A percentile compares a stretch with the other conserved stretches of the same genome.
Evolutionary conservation across 2,888 invertebrate genomes (phyloP).

Genomic region (Caenorhabditis sp.): DNA sequence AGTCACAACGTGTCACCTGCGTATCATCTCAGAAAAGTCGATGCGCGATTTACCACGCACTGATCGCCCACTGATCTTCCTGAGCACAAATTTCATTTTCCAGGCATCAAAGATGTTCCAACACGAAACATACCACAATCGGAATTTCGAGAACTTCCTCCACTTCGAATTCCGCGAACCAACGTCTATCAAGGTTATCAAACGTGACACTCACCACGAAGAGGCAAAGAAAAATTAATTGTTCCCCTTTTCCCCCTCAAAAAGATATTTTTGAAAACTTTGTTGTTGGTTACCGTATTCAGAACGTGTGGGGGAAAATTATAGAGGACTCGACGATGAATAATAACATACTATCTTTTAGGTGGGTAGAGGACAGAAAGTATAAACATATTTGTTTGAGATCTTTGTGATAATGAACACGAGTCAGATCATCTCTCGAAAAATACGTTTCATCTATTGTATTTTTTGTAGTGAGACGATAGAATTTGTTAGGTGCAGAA

Average conservation of each 20-base stretch:
- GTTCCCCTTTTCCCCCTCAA: neutral
- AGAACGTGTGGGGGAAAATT: neutral
- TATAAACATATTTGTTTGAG: neutral
- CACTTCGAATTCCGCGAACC: neutral
- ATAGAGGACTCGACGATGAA: neutral
- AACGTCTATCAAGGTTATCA: neutral
- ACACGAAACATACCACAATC: neutral
- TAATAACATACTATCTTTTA: neutral
- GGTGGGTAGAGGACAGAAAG: neutral
- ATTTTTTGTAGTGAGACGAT: too few species aligned
- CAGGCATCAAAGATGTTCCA: slow-evolving; percentile 3
- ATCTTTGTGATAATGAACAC: too few species aligned
- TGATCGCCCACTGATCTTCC: too few species aligned
- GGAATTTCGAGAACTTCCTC: slow-evolving; percentile 1
- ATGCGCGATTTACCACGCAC: too few species aligned
- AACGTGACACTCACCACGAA: neutral
- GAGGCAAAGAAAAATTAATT: neutral
- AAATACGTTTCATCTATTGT: too few species aligned
- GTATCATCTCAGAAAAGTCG: too few species aligned
- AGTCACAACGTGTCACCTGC: too few species aligned
- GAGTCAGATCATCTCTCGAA: too few species aligned
- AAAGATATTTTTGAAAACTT: slow-evolving; percentile 3
- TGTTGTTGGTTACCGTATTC: neutral
- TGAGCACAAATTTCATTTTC: neutral
- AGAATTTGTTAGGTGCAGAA: too few species aligned